A percentile compares a stretch with the other conserved stretches of the same genome.
Conservation (phyloP, 1,140 invertebrate species). For the Amyelois transitella region DNA sequence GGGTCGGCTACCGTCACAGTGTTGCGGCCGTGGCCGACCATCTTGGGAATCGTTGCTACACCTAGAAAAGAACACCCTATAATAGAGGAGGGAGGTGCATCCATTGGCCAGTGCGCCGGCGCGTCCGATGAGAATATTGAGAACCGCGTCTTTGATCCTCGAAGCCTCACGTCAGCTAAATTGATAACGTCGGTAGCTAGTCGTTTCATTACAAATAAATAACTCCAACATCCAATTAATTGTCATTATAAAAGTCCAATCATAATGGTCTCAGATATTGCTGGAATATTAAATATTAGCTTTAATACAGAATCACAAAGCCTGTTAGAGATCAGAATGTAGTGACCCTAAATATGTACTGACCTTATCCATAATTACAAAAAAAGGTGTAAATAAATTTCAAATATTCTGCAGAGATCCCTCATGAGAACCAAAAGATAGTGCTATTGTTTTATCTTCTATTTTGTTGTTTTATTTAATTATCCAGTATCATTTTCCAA, state of each 20-base stretch:
- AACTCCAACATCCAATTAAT: constrained; percentile 66
- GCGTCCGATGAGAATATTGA: constrained; percentile 17
- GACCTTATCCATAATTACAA: constrained; percentile 49
- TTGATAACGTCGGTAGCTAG: constrained; percentile 47
- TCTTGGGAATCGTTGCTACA: constrained; percentile 56
- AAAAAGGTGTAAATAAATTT: constrained; percentile 35
- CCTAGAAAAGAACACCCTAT: constrained; percentile 74
- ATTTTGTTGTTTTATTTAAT: constrained; percentile 11
- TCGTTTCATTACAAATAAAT: constrained; percentile 60
- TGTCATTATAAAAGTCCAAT: constrained; percentile 68
- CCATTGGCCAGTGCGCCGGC: constrained; percentile 11
- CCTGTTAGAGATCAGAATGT: constrained; percentile 46
- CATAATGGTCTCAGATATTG: constrained; percentile 58
- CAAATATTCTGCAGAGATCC: constrained; percentile 17
- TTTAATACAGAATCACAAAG: constrained; percentile 64
- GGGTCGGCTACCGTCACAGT: constrained; percentile 60
- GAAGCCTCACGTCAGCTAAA: constrained; percentile 58
- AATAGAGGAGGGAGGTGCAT: constrained; percentile 49
- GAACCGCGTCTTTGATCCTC: constrained; percentile 28
- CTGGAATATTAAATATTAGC: constrained; percentile 72
- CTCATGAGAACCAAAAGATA: constrained; percentile 18
- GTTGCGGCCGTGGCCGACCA: constrained; percentile 40
- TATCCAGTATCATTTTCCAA: constrained; percentile 30
- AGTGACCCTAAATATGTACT: constrained; percentile 58
- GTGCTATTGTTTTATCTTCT: constrained; percentile 13